phyloP scores from a whole-genome alignment of 2,797 vertebrate species.

The Catharus ustulatus region DNA sequence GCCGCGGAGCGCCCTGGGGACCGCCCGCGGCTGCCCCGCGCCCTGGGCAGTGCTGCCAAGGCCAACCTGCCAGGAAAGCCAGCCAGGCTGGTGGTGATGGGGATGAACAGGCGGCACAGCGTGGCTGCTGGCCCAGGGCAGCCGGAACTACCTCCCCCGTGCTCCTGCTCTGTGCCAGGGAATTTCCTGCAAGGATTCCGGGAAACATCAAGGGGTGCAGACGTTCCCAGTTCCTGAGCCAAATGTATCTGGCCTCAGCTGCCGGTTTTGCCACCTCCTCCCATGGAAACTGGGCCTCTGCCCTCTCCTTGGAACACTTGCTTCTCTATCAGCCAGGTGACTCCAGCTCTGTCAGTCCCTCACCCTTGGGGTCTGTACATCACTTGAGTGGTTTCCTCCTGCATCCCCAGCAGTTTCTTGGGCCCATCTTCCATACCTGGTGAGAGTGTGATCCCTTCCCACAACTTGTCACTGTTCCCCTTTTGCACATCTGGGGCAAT shows the following conservation, averaged over 20 bases:
- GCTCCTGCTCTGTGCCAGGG: neutral
- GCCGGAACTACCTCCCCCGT: neutral
- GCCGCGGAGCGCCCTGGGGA: accelerated
- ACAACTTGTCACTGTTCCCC: neutral
- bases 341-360: neutral
- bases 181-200: neutral
- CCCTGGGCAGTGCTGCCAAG: neutral
- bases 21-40: accelerated
- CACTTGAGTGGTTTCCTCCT: neutral
- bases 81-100: neutral
- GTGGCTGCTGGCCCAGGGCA: neutral
- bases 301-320: neutral
- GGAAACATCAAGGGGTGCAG: neutral
- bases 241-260: neutral
- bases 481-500: neutral
- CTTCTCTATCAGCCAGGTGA: neutral
- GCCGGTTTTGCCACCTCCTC: neutral
- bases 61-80: neutral
- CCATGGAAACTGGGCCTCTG: neutral
- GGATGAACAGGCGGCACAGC: neutral
- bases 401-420: neutral
- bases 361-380: neutral
- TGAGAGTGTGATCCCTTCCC: neutral
- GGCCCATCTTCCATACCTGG: neutral
- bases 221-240: neutral